phyloP scores from a whole-genome alignment of 2,113 vertebrate species.

The Dissostichus mawsoni region DNA sequence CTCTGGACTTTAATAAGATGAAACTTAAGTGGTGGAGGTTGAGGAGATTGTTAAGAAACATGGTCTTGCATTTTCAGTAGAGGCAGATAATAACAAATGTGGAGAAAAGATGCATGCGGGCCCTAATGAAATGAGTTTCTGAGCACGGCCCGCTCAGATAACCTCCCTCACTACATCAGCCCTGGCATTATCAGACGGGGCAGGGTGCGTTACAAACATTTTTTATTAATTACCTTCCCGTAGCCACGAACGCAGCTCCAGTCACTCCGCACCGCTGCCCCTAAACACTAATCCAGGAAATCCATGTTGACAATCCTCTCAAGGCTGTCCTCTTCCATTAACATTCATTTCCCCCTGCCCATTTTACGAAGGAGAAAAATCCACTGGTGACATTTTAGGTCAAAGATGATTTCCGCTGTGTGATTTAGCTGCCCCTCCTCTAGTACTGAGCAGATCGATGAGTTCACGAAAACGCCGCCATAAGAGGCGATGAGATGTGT shows the following conservation, averaged over 20 bases:
- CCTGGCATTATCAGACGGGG: conserved; percentile 51
- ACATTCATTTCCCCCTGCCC: conserved; percentile 8
- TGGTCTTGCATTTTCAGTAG: conserved; percentile 10
- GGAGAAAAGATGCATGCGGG: conserved; percentile 17
- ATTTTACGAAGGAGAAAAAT: conserved; percentile 28
- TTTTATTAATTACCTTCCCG: conserved; percentile 79
- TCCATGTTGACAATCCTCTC: conserved; percentile 68
- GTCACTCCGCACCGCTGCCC: conserved; percentile 56
- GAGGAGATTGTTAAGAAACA: conserved; percentile 46
- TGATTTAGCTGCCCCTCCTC: conserved; percentile 23
- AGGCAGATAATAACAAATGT: conserved; percentile 34
- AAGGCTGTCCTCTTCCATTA: conserved; percentile 55
- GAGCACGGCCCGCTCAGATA: conserved; percentile 50
- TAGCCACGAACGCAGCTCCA: conserved; percentile 62
- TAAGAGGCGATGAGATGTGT: conserved; percentile 23
- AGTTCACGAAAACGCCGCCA: neutral
- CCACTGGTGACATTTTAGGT: conserved; percentile 48
- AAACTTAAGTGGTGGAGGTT: conserved; percentile 62
- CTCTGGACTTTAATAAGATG: conserved; percentile 67
- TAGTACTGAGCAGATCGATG: conserved; percentile 43
- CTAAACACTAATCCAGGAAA: conserved; percentile 73
- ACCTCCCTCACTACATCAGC: conserved; percentile 36
- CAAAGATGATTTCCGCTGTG: conserved; percentile 54
- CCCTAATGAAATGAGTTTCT: conserved; percentile 44
- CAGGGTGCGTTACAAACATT: conserved; percentile 61